Base-by-base conservation (phyloP, 2,888 invertebrate species). In the Laothoe populi region DNA sequence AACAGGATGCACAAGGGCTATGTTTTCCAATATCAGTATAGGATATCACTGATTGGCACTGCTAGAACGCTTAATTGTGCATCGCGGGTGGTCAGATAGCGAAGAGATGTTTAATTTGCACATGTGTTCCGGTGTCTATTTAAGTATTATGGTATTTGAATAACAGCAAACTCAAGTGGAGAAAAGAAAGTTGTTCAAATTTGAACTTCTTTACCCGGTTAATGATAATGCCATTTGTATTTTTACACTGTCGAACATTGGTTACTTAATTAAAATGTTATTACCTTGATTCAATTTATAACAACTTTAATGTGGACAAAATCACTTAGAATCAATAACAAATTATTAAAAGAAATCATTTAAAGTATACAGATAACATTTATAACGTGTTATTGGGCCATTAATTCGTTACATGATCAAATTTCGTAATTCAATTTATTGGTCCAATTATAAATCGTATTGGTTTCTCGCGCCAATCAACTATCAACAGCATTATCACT, bases 401-500 rank as follows among this genome's bases (percentile, higher is more conserved):
- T 42, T 40, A 23, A 57, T 19, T 48, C 60, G 53, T 64, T 38
- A 61, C 59, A 62, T 64, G 63, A 66, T 69, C 69, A 66, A 70
- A 78, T 76, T 70, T 67, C 66, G 68, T 67, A 67, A 63, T 68
- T 65, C 66, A 77, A 75, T 82, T 80, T 79, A 79, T 76, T 69
- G 71, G 68, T 71, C 73, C 79, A 78, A 83, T 61, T 82, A 84
- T 75, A 78, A 79, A 77, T 73, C 77, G 74, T 77, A 74, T 75
- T 75, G 76, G 75, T 75, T 77, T 71, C 71, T 44, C 35, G 38
- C 45, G 23, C 46, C 46, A 81, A 63, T 79, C 75, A 74, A 71
- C 70, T 76, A 81, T 80, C 72, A 74, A 78, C 79, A 79, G 82
- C 78, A 84, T 88, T 89, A 89, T 84, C 90, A 86, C 87, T 77